Evolutionary conservation across 2,888 invertebrate genomes (phyloP).

Genomic region (Coenonympha glycerion): DNA sequence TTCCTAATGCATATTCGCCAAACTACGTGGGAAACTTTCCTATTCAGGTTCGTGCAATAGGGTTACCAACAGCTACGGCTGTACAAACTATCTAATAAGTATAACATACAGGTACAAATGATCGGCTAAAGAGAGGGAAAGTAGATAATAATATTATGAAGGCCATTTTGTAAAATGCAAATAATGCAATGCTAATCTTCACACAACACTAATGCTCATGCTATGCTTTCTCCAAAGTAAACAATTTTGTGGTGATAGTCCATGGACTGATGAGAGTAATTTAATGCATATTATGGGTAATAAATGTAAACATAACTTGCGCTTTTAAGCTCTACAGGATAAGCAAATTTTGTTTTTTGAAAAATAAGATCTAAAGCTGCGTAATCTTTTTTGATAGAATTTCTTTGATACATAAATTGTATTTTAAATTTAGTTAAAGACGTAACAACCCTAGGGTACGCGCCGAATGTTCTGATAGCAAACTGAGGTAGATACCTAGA

Average conservation of each 20-base stretch:
- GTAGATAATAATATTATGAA: neutral
- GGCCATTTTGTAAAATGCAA: conserved; percentile 8
- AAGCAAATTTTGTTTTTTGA: too few species aligned
- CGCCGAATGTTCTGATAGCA: conserved; percentile 13
- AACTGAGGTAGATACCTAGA: conserved; percentile 12
- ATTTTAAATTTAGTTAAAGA: too few species aligned
- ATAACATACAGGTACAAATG: neutral
- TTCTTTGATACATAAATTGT: too few species aligned
- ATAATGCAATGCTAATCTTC: conserved; percentile 4
- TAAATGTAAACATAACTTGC: too few species aligned
- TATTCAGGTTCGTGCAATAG: neutral
- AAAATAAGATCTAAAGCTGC: too few species aligned
- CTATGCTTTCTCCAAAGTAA: neutral
- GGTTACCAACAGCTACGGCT: too few species aligned
- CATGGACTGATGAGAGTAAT: neutral
- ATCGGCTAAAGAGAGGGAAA: neutral
- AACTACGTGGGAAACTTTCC: conserved; percentile 34
- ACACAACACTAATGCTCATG: neutral
- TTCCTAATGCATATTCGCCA: conserved; percentile 27
- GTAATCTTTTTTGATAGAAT: too few species aligned
- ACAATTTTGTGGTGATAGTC: neutral
- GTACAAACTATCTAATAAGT: neutral
- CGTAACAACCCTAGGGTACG: conserved; percentile 2
- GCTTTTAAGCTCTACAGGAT: too few species aligned
- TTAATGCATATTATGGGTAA: neutral